These are phyloP conservation scores for Eupsittula cactorum DNA, from an alignment of 2,113 vertebrate species.

Conservation along the genomic window DNA sequence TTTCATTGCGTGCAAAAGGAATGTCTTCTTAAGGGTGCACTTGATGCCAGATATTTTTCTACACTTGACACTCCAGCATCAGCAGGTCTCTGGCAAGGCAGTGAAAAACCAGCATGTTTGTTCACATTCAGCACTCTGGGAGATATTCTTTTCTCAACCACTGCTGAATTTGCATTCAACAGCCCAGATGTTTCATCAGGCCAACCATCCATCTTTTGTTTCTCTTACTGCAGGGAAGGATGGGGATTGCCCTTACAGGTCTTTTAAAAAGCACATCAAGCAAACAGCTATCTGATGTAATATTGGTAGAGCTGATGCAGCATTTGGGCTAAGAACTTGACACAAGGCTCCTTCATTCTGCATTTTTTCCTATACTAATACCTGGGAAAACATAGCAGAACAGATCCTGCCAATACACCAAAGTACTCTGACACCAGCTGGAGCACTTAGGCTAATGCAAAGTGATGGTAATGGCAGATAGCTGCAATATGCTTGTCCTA, in stretches of 20 bases:
- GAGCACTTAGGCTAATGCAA: neutral
- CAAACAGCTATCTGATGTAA: neutral
- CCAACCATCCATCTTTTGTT: neutral
- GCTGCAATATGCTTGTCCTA: neutral
- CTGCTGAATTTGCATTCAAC: neutral
- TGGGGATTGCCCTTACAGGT: neutral
- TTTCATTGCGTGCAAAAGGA: neutral
- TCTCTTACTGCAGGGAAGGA: neutral
- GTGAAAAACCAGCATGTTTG: neutral
- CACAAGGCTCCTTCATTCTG: neutral
- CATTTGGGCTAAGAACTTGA: neutral
- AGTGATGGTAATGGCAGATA: neutral
- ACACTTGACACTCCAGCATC: neutral
- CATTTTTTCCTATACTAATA: neutral
- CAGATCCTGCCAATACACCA: neutral
- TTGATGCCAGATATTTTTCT: conserved; percentile 9
- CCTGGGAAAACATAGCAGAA: neutral
- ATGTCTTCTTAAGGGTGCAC: neutral
- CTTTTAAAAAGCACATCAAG: neutral
- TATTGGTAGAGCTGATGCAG: neutral
- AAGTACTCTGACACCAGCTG: neutral
- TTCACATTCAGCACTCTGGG: neutral
- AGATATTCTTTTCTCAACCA: neutral
- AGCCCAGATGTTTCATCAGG: neutral
- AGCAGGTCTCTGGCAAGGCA: neutral